A percentile compares a stretch with the other conserved stretches of the same genome.
Conservation (phyloP, 2,797 vertebrate genomes). For the Atherinosoma microstoma region DNA sequence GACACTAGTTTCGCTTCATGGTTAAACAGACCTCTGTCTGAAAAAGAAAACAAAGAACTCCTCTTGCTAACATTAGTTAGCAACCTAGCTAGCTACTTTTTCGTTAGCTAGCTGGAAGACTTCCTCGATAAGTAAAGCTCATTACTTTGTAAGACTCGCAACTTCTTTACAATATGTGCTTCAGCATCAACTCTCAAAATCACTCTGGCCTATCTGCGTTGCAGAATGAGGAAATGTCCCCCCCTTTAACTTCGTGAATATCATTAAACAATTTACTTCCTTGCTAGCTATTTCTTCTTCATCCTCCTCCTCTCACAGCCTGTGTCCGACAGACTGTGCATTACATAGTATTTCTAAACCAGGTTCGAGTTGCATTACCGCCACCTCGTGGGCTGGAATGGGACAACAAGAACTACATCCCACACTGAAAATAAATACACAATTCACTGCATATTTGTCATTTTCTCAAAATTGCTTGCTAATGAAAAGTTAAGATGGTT, state of each 20-base stretch:
- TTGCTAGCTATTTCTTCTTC: constrained; percentile 63
- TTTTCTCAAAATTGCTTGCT: not conserved
- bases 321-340: not conserved
- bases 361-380: not conserved
- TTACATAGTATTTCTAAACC: no score
- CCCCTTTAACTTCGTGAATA: constrained; percentile 50
- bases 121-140: constrained; percentile 61
- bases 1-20: constrained; percentile 43
- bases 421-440: not conserved
- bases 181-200: constrained; percentile 8
- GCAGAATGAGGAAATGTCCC: constrained; percentile 32
- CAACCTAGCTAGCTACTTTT: constrained; percentile 67
- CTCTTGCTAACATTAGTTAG: constrained; percentile 62
- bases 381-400: constrained; percentile 3
- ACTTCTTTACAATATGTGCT: constrained; percentile 25
- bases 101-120: constrained; percentile 57
- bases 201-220: not conserved
- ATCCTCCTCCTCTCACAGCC: not conserved
- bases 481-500: no score
- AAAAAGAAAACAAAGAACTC: constrained; percentile 78
- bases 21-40: constrained; percentile 33
- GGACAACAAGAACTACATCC: not conserved
- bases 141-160: constrained; percentile 44
- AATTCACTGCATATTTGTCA: not conserved
- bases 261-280: constrained; percentile 54